Base-by-base conservation (phyloP, 2,888 invertebrate genomes). In the Drosophila glabriapex region DNA sequence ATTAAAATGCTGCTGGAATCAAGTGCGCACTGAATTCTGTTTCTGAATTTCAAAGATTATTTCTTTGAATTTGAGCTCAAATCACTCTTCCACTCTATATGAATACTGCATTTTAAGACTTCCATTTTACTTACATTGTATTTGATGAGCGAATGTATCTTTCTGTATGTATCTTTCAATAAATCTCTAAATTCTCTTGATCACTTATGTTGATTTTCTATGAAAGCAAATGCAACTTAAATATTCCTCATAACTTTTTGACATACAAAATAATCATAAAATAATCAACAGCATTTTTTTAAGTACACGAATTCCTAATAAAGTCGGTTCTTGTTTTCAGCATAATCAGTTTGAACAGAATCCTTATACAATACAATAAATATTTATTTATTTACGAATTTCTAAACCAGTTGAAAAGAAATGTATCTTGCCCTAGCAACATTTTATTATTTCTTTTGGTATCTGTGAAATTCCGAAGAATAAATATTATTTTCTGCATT, bases 1-100 rank as follows among this genome's bases (percentile, higher is more conserved):
- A 68, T 74, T 55, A 54, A 76, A 62, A 64, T 64, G 35, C 53
- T 77, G 59, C 58, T 61, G 35, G n/a, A 31, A 66, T 53, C 61
- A 69, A 49, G 46, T 50, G 33, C 50, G 19, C 29, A 5, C 29
- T 29, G 37, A 29, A 25, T n/a, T 19, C 12, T 31, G n/a, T 14
- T 16, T 39, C 25, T 10, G 12, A 16, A 46, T n/a, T 55, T 55
- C 31, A n/a, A n/a, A n/a, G 35, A 69, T 37, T 43, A 69, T 41
- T n/a, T 2, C 7, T 25, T 37, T 43, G 3, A 43, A 37, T 35
- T 37, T 29, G 5, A 2, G 61, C 60, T 60, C 29, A 37, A 16
- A n/a, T 2, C 35, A 10, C 25, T 33, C 33, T 12, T 12, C 4
- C n/a, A 16, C 3, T 22, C 5, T 12, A 31, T 19, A 1, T 41